These are phyloP conservation scores for Pterois miles DNA, from an alignment of 2,797 vertebrate species.

Conservation along the genomic window DNA sequence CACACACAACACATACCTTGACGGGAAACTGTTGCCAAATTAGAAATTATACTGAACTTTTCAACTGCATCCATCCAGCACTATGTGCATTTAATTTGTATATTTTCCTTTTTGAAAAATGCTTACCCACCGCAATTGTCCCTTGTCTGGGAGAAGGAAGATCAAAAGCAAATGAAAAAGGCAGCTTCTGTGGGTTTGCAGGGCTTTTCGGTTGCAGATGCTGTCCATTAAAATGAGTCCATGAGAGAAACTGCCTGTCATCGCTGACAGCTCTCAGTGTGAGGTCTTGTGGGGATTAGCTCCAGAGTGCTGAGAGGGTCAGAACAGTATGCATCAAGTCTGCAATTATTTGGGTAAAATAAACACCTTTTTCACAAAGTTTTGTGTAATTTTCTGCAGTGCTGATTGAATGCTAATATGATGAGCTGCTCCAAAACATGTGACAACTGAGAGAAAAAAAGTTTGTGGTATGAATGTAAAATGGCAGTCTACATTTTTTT, in stretches of 20 bases:
- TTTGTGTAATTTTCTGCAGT: neutral
- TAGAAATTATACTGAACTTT: constrained; percentile 21
- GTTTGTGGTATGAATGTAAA: neutral
- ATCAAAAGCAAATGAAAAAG: constrained; percentile 29
- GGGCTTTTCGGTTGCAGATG: constrained; percentile 36
- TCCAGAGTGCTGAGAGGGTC: constrained; percentile 52
- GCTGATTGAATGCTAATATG: constrained; percentile 25
- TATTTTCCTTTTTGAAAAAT: constrained; percentile 20
- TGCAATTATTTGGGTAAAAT: constrained; percentile 54
- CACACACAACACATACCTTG: neutral
- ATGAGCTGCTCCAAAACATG: constrained; percentile 25
- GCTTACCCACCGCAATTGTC: constrained; percentile 16
- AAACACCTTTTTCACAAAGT: constrained; percentile 17
- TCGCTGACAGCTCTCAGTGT: constrained; percentile 60
- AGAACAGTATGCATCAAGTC: constrained; percentile 33
- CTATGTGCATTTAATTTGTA: neutral
- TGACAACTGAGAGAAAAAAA: neutral
- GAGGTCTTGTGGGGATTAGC: constrained; percentile 55
- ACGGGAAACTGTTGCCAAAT: constrained; percentile 3
- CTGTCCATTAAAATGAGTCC: constrained; percentile 55
- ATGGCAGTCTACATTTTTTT: neutral
- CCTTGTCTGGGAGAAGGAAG: constrained; percentile 4
- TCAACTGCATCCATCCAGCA: neutral
- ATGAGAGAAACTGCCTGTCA: constrained; percentile 58
- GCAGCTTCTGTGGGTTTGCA: constrained; percentile 17